Conservation (phyloP, 1,140 invertebrate genomes). For the Helicoverpa armigera region DNA sequence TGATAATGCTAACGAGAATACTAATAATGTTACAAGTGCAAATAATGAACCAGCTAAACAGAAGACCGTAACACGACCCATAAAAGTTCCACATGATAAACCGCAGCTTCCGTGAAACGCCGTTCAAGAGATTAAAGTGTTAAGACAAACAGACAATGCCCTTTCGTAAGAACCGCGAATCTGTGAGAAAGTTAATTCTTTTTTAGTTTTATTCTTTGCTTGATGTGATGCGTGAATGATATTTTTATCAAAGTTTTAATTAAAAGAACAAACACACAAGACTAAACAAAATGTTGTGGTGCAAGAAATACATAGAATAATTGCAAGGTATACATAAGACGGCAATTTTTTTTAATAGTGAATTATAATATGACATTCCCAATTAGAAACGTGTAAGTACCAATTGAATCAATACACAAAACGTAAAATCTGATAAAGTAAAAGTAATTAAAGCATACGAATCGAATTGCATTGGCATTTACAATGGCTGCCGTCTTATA, state of each 20-base stretch:
- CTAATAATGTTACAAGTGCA: neutral
- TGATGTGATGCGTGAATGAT: neutral
- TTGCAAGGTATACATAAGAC: no score
- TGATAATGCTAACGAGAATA: neutral
- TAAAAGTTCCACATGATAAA: conserved; percentile 31
- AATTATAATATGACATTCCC: no score
- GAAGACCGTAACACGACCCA: neutral
- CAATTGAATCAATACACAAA: neutral
- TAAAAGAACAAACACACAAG: neutral
- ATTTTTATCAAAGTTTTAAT: neutral
- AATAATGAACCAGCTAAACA: neutral
- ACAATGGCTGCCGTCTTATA: neutral
- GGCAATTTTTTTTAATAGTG: no score
- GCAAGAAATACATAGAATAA: no score
- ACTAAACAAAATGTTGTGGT: no score
- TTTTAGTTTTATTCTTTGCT: neutral
- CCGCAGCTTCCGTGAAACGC: conserved; percentile 39
- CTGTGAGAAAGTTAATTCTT: conserved; percentile 25
- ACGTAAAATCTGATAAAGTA: neutral
- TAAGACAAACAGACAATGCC: conserved; percentile 43
- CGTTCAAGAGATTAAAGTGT: conserved; percentile 31
- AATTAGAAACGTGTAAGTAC: neutral
- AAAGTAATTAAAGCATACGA: conserved; percentile 12
- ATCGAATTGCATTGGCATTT: conserved; percentile 1
- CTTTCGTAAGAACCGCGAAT: conserved; percentile 21